Evolutionary conservation across 2,113 vertebrate species (phyloP).

Genomic region (Formicarius rufipectus): DNA sequence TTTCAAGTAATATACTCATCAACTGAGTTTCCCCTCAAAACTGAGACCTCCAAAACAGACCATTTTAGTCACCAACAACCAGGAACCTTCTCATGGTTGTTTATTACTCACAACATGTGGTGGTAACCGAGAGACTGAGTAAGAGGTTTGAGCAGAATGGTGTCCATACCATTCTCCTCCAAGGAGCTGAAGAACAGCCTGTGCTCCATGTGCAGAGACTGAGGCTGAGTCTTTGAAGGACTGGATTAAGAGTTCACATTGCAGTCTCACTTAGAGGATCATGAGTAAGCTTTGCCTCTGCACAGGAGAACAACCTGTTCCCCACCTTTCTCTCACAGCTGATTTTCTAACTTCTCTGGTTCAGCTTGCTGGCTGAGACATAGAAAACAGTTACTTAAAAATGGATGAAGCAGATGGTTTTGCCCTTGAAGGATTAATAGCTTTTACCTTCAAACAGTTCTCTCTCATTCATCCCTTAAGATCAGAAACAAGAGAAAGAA

Average conservation of each 20-base stretch:
- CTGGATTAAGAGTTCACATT: neutral
- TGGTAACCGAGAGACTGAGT: neutral
- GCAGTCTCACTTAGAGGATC: neutral
- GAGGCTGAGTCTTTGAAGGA: neutral
- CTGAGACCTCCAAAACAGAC: neutral
- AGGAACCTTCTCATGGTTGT: neutral
- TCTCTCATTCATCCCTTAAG: neutral
- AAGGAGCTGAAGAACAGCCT: neutral
- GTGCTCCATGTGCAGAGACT: neutral
- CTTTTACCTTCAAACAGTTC: neutral
- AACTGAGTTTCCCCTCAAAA: neutral
- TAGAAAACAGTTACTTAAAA: neutral
- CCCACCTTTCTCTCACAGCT: neutral
- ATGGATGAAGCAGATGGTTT: neutral
- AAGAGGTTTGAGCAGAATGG: neutral
- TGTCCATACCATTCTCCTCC: neutral
- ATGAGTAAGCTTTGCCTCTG: neutral
- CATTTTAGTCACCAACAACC: neutral
- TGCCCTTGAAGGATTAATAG: neutral
- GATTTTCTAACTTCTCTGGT: neutral
- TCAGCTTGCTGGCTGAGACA: neutral
- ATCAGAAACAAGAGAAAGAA: neutral
- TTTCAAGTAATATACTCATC: neutral
- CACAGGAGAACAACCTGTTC: neutral
- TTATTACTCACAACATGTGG: neutral